Base-by-base conservation (phyloP, 2,113 vertebrate genomes). In the Pleuronectes platessa region DNA sequence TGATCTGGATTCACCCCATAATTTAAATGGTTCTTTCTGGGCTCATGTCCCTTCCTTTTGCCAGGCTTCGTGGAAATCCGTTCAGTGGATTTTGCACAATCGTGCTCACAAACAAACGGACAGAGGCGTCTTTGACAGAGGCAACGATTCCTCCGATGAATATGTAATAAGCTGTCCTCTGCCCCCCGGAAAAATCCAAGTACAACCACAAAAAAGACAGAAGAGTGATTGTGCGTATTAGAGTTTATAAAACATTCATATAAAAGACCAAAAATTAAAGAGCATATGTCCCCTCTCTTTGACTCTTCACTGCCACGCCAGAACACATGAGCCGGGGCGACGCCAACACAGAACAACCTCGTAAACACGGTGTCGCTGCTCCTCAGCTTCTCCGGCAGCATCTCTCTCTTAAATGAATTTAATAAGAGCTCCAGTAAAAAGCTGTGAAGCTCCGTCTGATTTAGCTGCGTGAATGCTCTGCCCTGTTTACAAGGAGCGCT, bases 401-500 rank as follows among this genome's bases (percentile, higher is more conserved):
- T 64, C 86, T 71, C 82, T 60, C 77, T 81, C 66, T 35, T 69
- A 69, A 86, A 74, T 86, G 86, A 72, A 70, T 82, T 91, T 85
- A 85, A 92, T 86, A 86, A 82, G 79, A 78, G 24, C 37, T 21
- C 67, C 84, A 77, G 85, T 91, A 85, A 90, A 90, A 89, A 84
- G 64, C 69, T 59, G 62, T 8, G 24, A n/a, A 67, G 47, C 75
- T 71, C 59, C 14, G 14, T 26, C 75, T 37, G 69, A 64, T 75
- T 68, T 69, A 51, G 59, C 81, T 66, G 66, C 49, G 82, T 53
- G 61, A 69, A 66, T 67, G 40, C 62, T 76, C 66, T 23, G 13
- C n/a, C n/a, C 61, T 10, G 24, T 86, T 88, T 84, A 86, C 65
- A 55, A 87, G 88, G 65, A 54, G 45, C n/a, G 18, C 15, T 31